Conservation (phyloP, 2,888 invertebrate species). For the Eurois occulta region DNA sequence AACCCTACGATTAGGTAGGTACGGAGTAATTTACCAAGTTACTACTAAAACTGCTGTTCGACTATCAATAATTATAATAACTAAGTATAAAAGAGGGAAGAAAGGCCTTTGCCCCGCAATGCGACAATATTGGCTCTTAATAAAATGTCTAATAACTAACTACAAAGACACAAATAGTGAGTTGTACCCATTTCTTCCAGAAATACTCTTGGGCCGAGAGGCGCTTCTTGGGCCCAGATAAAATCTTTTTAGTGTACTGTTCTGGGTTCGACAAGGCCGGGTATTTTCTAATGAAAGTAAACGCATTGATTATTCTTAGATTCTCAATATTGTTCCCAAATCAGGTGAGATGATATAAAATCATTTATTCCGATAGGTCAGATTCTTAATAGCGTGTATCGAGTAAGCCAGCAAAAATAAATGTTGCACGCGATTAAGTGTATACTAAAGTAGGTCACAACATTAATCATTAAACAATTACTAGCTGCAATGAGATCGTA, state of each 20-base stretch:
- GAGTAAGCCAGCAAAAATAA: not conserved
- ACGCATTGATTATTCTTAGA: slow-evolving; percentile 28
- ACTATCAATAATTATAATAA: not conserved
- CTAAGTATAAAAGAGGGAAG: not conserved
- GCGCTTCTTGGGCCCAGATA: slow-evolving; percentile 81
- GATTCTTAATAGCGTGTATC: slow-evolving; percentile 26
- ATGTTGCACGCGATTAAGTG: slow-evolving; percentile 6
- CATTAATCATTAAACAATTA: slow-evolving; percentile 6
- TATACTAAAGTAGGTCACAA: slow-evolving; percentile 21
- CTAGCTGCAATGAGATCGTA: not conserved
- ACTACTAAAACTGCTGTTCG: not conserved
- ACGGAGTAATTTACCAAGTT: not conserved
- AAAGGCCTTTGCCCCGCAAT: not conserved
- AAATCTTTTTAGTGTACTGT: slow-evolving; percentile 80
- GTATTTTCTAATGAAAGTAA: slow-evolving; percentile 78
- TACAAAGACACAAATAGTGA: slow-evolving; percentile 27
- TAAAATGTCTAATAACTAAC: not conserved
- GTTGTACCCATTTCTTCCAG: slow-evolving; percentile 87
- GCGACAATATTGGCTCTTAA: not conserved
- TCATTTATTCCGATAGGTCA: not conserved
- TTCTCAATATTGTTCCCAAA: not conserved
- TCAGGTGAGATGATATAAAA: not conserved
- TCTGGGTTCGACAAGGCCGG: slow-evolving; percentile 76
- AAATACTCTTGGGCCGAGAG: slow-evolving; percentile 85
- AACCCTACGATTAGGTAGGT: not conserved